Evolutionary conservation across 1,140 invertebrate species (phyloP).

Genomic region (Atta colombica): DNA sequence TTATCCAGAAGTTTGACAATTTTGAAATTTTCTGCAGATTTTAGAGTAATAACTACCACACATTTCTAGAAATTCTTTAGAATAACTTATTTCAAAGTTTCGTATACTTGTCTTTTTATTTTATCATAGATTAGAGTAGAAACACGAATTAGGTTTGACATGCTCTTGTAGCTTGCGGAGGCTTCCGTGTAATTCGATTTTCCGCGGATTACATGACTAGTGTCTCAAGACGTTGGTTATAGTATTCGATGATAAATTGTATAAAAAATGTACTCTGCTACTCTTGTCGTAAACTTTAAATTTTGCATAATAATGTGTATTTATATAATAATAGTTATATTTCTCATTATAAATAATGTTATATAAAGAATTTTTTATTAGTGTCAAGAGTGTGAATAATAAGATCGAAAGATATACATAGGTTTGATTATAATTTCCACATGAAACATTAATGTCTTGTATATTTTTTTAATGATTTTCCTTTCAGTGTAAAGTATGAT

Average conservation of each 20-base stretch:
- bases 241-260: constrained; percentile 11
- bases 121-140: not conserved
- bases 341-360: not conserved
- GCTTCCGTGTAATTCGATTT: constrained; percentile 54
- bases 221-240: constrained; percentile 19
- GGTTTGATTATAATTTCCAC: not conserved
- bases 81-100: not conserved
- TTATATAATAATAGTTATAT: not conserved
- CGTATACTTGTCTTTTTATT: not conserved
- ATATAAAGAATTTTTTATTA: not conserved
- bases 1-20: not conserved
- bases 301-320: not conserved
- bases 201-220: constrained; percentile 37
- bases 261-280: not conserved
- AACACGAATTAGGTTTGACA: constrained; percentile 23
- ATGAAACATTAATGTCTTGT: no score
- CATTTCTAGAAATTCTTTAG: not conserved
- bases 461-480: not conserved
- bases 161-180: not conserved
- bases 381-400: not conserved
- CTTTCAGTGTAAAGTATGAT: not conserved
- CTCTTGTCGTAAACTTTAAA: not conserved
- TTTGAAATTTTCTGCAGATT: not conserved
- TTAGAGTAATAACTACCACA: not conserved
- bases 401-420: not conserved